Evolutionary conservation across 2,888 invertebrate genomes (phyloP), one percentile per base, ranked within the genome.

Genomic region (Embidobia sp.): DNA sequence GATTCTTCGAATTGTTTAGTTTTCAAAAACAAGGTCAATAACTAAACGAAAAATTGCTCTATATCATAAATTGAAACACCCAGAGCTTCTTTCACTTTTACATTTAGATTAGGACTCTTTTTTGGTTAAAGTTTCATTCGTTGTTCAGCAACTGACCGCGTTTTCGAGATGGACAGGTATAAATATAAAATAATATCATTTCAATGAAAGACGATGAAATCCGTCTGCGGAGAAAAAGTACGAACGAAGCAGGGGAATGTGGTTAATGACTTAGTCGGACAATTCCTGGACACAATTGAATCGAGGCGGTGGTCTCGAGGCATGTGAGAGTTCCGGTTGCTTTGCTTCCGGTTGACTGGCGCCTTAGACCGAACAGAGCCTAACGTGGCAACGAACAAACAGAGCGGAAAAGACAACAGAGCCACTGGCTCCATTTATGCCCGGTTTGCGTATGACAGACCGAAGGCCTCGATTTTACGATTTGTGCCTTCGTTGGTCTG

Each of bases 331-430:
- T 78, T 75, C 75, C 75, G 75, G 75, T n/a, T 67, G 72, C 37
- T 67, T 78, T 37, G 59, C 78, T 78, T 75, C 78, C 78, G 78
- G 78, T 78, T 63, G 64, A 59, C 78, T 78, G 75, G 44, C 75
- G 55, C 63, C 78, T 78, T 55, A 59, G 59, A 63, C 42, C 35
- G 55, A 72, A 26, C 53, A 66, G 48, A 70, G 49, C 16, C 44
- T 57, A 64, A 57, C 42, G 35, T 53, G 31, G 61, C 46, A 37
- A 49, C 55, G 22, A 69, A 57, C 72, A 79, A 79, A 75, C 79
- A 79, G 79, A 79, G 74, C 77, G 79, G 77, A 79, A 79, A 77
- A 79, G 51, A 64, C 79, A 42, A 70, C 57, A 55, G 49, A 55
- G 64, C 53, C 69, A 64, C 29, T 77, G 69, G 44, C 46, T 77